Base-by-base conservation (phyloP, 53 echinoderm and acorn worm genomes). In the Arbacia lixula region DNA sequence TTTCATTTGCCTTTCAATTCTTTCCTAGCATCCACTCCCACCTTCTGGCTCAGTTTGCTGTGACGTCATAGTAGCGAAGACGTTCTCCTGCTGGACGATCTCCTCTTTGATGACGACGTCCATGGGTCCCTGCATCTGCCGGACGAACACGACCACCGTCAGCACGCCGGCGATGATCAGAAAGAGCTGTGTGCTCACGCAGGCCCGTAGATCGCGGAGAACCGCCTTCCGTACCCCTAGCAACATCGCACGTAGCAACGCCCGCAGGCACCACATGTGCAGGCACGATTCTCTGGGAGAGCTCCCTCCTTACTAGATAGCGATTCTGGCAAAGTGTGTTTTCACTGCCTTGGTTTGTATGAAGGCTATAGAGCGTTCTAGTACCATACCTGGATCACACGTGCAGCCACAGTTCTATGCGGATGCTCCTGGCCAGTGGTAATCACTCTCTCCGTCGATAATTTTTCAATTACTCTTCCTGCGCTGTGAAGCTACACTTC, bases 11-110 rank as follows among this genome's bases (percentile, higher is more conserved):
- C n/a, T n/a, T n/a, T n/a, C n/a, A n/a, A n/a, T n/a, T n/a, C n/a
- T n/a, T n/a, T n/a, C 0, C 9, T 20, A n/a, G n/a, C n/a, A 46
- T 46, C 46, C 8, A 8, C 31, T 28, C 88, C 60, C 49, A 93
- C 93, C 79, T 84, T 94, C 84, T 65, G 87, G 71, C 39, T 86
- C 87, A 63, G 94, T 94, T 51, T 94, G 88, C 52, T 80, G 74
- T 0, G 94, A 86, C 26, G 54, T 40, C 42, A 76, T 84, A 12
- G 66, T 68, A 1, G 88, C 83, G 68, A 86, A 94, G 30, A 67
- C 60, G 30, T 53, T 66, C 49, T 76, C 76, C 3, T 51, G 61
- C 30, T 50, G 56, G 17, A 80, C 76, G 21, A 75, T 66, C 12
- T 67, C 34, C 50, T 39, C 68, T 2, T 83, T 80, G 24, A 78